Evolutionary conservation across 2,888 invertebrate species (phyloP), one percentile per base, ranked within the genome.

Genomic region (Lycia hirtaria): DNA sequence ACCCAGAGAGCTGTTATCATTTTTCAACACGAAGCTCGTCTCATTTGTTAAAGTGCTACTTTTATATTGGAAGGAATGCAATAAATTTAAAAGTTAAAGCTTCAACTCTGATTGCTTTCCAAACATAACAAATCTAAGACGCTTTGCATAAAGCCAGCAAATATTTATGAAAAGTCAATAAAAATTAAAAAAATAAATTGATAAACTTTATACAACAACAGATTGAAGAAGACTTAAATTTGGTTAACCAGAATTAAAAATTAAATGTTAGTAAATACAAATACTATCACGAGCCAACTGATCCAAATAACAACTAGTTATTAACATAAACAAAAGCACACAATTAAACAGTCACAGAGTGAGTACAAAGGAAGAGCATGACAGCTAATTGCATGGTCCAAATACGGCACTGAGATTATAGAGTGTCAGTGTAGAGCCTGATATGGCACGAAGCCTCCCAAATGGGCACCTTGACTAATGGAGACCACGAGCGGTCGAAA

Each of bases 401-500:
- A 82, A 88, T 80, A 88, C 76, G 89, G 89, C 63, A 69, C 71
- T 68, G 70, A 83, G 84, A 88, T 88, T 83, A 83, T 78, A 81
- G 72, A 81, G 80, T 80, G 85, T 75, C 76, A 75, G 72, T 68
- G 56, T 48, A 32, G 43, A 37, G 68, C 79, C 85, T 76, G 81
- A 82, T 87, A 85, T 78, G 80, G 83, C 70, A 68, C 66, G 67
- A 69, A 72, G 55, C 61, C 56, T 68, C 80, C 73, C 73, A 83
- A 84, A 87, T 83, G 85, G 85, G 76, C 73, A 82, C 84, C 88
- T 85, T 88, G 86, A 90, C 88, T 90, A 91, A 91, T 90, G 80
- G 79, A 69, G 60, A 72, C 63, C 76, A 77, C 76, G 78, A 75
- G 69, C 72, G 74, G 67, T 74, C 68, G 73, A 81, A 80, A 81